Base-by-base conservation (phyloP, 2,888 invertebrate genomes). In the Ormyrus labotus region DNA sequence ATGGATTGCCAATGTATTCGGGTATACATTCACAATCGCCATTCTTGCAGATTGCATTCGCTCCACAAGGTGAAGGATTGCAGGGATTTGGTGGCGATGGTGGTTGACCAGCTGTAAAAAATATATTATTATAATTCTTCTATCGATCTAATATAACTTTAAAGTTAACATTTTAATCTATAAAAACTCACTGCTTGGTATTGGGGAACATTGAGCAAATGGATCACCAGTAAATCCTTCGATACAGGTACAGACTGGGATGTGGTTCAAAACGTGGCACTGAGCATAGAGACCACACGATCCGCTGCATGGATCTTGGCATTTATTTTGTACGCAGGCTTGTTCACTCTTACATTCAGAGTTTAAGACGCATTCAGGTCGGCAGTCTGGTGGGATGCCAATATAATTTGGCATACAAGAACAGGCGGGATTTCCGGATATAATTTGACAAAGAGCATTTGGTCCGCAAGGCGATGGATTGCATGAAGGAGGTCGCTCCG, bases 391-490 rank as follows among this genome's bases (percentile, higher is more conserved):
- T 76, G 95, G 96, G 34, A 94, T 93, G n/a, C 96, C 96, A 60
- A 95, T 93, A 86, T 94, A 96, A 85, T 95, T 94, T n/a, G 94
- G 93, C 69, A 95, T 91, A 88, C 97, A 97, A 0, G 96, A 95
- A 87, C 97, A 97, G 0, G 94, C 95, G 78, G 95, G 96, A 85
- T 92, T 94, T 84, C 94, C 95, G 55, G 94, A 93, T 83, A 95
- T 92, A 82, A 96, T 92, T 88, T 95, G 95, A 86, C 96, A 97
- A 81, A 95, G 94, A 0, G 96, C 95, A 89, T 96, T 95, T 1
- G 96, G 95, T 34, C 97, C 97, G 87, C 97, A 97, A 0, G 96
- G 96, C 45, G 96, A 96, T 69, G 96, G 96, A 50, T 93, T 93
- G 88, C 96, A 96, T 34, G 95, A 95, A 82, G 95, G 95, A 83